Evolutionary conservation across 2,797 vertebrate species (phyloP).

Genomic region (Gymnothorax reevesii): DNA sequence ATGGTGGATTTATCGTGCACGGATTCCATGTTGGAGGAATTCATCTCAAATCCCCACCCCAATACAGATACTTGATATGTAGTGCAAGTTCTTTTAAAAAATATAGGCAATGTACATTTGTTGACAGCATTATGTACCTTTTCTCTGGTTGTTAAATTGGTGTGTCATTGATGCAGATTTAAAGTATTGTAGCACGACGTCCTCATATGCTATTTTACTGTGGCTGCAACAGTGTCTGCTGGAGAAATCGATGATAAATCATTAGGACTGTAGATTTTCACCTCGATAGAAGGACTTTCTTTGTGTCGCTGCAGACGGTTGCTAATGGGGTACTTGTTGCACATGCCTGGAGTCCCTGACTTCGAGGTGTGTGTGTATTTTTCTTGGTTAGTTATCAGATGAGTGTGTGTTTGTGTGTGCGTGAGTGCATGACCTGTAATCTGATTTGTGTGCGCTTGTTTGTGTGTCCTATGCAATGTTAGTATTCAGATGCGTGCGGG

Average conservation of each 20-base stretch:
- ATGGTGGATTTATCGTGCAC: background rate
- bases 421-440: too few relatives aligned
- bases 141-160: background rate
- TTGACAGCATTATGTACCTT: background rate
- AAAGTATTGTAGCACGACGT: background rate
- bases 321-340: background rate
- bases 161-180: background rate
- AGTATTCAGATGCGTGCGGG: too few relatives aligned
- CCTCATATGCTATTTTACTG: background rate
- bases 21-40: background rate
- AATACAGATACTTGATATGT: background rate
- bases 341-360: background rate
- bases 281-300: background rate
- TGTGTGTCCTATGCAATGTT: too few relatives aligned
- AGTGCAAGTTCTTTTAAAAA: background rate
- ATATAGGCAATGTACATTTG: background rate
- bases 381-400: background rate
- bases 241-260: background rate
- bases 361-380: too few relatives aligned
- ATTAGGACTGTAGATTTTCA: background rate
- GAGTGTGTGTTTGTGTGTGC: background rate
- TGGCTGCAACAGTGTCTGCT: background rate
- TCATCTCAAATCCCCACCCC: too few relatives aligned
- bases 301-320: background rate
- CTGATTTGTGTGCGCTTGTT: too few relatives aligned